Evolutionary conservation across 2,797 vertebrate genomes (phyloP).

Genomic region (Clarias platycephalus): DNA sequence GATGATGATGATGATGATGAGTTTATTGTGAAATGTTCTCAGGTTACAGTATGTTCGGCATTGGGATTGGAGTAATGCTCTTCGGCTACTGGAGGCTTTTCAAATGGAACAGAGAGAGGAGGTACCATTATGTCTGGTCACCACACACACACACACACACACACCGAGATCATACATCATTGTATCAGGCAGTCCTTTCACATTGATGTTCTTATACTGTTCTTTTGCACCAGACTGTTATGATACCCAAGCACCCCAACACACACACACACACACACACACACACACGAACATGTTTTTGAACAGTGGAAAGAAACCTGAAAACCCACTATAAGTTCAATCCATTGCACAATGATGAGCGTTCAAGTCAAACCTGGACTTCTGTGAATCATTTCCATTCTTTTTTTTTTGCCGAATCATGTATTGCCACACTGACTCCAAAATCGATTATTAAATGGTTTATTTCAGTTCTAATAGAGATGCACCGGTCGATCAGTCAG

Average conservation of each 20-base stretch:
- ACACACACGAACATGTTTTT: background rate
- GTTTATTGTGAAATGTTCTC: constrained; percentile 8
- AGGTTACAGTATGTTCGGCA: constrained; percentile 85
- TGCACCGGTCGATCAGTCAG: too few species aligned
- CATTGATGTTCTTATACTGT: background rate
- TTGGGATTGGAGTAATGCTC: constrained; percentile 77
- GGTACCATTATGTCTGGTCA: constrained; percentile 62
- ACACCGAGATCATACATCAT: background rate
- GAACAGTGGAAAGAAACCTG: too few species aligned
- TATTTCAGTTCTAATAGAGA: too few species aligned
- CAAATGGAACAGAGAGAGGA: constrained; percentile 86
- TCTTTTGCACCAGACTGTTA: background rate
- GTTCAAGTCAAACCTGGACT: too few species aligned
- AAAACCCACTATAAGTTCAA: background rate
- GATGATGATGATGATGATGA: background rate
- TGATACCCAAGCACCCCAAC: background rate
- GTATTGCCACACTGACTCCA: too few species aligned
- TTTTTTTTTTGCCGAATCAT: too few species aligned
- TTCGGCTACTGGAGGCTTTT: constrained; percentile 82
- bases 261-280: background rate
- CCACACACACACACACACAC: background rate
- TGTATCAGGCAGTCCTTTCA: too few species aligned
- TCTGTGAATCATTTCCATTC: too few species aligned
- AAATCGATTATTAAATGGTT: too few species aligned
- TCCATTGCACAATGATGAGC: too few species aligned